Evolutionary conservation across 2,113 vertebrate species (phyloP), one percentile per base, ranked within the genome.

Genomic region (Rhineura floridana): DNA sequence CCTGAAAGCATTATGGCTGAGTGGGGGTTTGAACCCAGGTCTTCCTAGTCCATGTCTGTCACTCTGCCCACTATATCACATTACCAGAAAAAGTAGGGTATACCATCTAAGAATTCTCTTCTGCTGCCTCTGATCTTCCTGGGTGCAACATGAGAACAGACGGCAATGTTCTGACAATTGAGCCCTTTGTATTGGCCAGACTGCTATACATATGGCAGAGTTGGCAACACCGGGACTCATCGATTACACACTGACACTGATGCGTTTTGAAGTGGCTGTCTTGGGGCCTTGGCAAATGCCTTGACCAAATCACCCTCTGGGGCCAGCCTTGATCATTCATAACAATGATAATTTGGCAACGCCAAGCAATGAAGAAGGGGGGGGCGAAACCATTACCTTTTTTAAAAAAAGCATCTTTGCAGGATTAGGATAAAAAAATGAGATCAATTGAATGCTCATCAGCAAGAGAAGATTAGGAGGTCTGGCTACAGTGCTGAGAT

Each of bases 321-420:
- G 63, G 55, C 39, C 42, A 11, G 17, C 19, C 72, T 72, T 77
- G 73, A 67, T 70, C 33, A n/a, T 28, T 52, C 21, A 10, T 52
- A 84, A 84, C 30, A 19, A 25, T 39, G 55, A 39, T 78, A 3
- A 65, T 65, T 23, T 65, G 30, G 44, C 19, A 19, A 28, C 48
- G 30, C 30, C 63, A 77, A 3, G 44, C 42, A 77, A 3, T 39
- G 46, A 30, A 23, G 11, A 19, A 4, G 55, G 55, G 55, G 17
- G 17, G 36, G 7, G 46, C 28, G 42, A 39, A 39, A 42, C 3
- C 30, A 4, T 67, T 62, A 5, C 8, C 36, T 59, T 59, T 39
- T 65, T 80, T 55, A 55, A 39, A 62, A 80, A n/a, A 79, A 84
- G 44, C 46, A 44, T 52, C 46, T 25, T 86, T 87, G 73, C 85